Base-by-base conservation (phyloP, 2,797 vertebrate species). In the Parotocinclus haroldoi region DNA sequence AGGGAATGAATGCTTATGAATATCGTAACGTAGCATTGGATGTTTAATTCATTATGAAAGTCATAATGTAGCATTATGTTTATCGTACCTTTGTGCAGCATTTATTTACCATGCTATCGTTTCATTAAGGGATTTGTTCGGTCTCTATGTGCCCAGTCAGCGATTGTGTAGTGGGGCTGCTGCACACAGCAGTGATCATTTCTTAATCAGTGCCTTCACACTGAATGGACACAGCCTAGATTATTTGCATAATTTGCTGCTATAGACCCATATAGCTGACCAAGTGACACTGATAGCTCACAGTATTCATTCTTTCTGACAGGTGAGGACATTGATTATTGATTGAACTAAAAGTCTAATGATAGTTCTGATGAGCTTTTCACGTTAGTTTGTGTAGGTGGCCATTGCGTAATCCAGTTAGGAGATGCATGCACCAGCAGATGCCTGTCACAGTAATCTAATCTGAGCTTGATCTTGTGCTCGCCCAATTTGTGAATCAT, bases 351-450 rank as follows among this genome's bases (percentile, higher is more conserved):
- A 74, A 79, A 74, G 74, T 79, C 64, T 59, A 71, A 48, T 49
- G 65, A 45, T 52, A 40, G 55, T 54, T 58, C 66, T 62, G 61
- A 73, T 74, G 62, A 73, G 71, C 54, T 72, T 74, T 67, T 69
- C 72, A 69, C 72, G 65, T 63, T 16, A 63, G 12, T 18, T 54
- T 58, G 51, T 14, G 12, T 40, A 60, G 40, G 45, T 64, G 56
- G 58, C 64, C 46, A 60, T 70, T 51, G 53, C 56, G 66, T 83
- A 80, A 80, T 80, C 68, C 64, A 56, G 73, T 80, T 83, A 74
- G 69, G 18, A 72, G 69, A 73, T 63, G 66, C 74, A 69, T 48
- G 58, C 72, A 76, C 49, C 63, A 58, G 56, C 76, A 56, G 67
- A 66, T 50, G 54, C 55, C 63, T 62, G 68, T 48, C 65, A 60